These are phyloP conservation scores for Serilophus lunatus DNA, from an alignment of 2,113 vertebrate genomes.

Conservation along the genomic window DNA sequence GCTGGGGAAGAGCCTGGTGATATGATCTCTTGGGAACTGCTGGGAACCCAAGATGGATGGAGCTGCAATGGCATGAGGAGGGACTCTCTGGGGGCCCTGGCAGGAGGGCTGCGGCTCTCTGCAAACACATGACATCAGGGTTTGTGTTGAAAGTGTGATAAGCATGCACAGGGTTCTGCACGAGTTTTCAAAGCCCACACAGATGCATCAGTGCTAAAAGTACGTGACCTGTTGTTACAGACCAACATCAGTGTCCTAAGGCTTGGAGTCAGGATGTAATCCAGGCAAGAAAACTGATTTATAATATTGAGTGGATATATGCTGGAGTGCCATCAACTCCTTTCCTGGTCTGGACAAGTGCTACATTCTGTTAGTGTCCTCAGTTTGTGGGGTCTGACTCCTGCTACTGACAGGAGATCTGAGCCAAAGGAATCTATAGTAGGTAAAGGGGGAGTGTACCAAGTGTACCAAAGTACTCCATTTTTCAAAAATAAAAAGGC, in stretches of 20 bases:
- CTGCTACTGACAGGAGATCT: background rate
- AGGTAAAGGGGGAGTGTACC: background rate
- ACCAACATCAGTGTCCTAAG: background rate
- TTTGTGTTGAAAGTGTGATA: background rate
- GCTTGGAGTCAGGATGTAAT: too few species aligned
- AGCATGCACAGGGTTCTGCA: background rate
- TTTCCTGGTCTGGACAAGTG: background rate
- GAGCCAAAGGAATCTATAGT: background rate
- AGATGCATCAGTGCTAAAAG: too few species aligned
- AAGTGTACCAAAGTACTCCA: accelerated
- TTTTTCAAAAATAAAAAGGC: background rate
- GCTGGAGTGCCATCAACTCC: background rate
- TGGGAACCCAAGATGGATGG: background rate
- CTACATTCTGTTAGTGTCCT: background rate
- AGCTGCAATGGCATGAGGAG: background rate
- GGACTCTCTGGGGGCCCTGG: background rate
- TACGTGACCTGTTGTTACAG: background rate
- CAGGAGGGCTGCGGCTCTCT: background rate
- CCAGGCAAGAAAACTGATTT: background rate
- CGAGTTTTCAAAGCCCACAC: background rate
- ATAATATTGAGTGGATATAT: background rate
- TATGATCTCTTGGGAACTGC: background rate
- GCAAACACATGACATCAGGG: background rate
- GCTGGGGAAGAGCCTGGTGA: background rate
- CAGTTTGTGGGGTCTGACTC: background rate